Evolutionary conservation across 2,113 vertebrate species (phyloP).

Genomic region (Platichthys stellatus): DNA sequence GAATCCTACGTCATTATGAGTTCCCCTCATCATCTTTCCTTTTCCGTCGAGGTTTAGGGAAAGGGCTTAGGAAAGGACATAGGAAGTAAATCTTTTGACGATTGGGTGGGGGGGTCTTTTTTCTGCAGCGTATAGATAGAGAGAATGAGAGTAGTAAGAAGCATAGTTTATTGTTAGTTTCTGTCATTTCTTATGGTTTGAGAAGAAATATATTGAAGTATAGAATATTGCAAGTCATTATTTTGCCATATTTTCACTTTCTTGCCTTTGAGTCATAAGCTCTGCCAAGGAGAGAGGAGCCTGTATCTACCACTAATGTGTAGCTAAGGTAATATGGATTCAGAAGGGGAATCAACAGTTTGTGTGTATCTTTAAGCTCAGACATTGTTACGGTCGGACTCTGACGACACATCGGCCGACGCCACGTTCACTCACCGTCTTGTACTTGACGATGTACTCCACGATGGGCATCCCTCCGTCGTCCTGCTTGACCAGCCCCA

Average conservation of each 20-base stretch:
- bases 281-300: too few relatives aligned
- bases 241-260: neutral
- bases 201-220: too few relatives aligned
- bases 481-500: conserved; percentile 96
- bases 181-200: too few relatives aligned
- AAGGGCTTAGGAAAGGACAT: neutral
- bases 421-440: conserved; percentile 87
- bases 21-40: too few relatives aligned
- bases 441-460: conserved; percentile 97
- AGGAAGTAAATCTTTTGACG: neutral
- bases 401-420: neutral
- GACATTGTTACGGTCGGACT: neutral
- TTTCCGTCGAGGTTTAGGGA: neutral
- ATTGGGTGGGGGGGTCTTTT: too few relatives aligned
- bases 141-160: too few relatives aligned
- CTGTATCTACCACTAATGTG: too few relatives aligned
- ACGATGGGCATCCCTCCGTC: conserved; percentile 97
- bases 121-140: too few relatives aligned
- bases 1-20: too few relatives aligned
- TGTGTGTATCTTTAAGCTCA: neutral
- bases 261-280: neutral
- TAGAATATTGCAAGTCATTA: too few relatives aligned
- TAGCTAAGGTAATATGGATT: too few relatives aligned
- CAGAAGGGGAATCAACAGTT: too few relatives aligned
- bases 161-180: neutral